Evolutionary conservation across 2,113 vertebrate species (phyloP).

Genomic region (Stercorarius parasiticus): DNA sequence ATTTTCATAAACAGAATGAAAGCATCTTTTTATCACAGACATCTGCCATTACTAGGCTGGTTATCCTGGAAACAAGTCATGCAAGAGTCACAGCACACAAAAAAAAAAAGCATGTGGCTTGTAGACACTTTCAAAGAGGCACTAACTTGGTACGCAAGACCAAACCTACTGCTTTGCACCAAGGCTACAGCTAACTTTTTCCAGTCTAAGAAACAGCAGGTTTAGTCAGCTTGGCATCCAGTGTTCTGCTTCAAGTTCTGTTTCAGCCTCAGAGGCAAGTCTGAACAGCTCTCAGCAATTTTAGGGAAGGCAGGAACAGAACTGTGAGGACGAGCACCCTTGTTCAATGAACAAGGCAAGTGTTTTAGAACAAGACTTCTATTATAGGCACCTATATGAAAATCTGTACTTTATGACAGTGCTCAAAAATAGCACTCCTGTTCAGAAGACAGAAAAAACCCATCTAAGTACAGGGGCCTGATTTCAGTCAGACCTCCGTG

Average conservation of each 20-base stretch:
- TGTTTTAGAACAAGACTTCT: not conserved
- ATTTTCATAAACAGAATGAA: not conserved
- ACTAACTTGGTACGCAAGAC: not conserved
- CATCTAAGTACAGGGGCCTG: not conserved
- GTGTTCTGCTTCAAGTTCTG: not conserved
- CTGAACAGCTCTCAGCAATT: not conserved
- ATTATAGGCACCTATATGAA: not conserved
- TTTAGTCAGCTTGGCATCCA: not conserved
- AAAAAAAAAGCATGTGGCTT: not conserved
- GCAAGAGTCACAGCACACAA: not conserved
- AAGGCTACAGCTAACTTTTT: not conserved
- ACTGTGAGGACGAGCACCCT: not conserved
- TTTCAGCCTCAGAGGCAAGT: not conserved
- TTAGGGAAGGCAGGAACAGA: not conserved
- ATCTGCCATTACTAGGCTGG: not conserved
- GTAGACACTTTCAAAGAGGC: not conserved
- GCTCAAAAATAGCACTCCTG: not conserved
- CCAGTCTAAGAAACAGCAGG: not conserved
- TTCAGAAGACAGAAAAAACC: not conserved
- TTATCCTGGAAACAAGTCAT: not conserved
- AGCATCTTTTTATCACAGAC: not conserved
- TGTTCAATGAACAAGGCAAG: not conserved
- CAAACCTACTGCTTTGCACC: not conserved
- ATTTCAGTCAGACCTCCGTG: not conserved
- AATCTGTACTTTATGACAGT: not conserved